A percentile compares a stretch with the other conserved stretches of the same genome.
Evolutionary conservation across 2,888 invertebrate genomes (phyloP).

Genomic region (Drosophila putrida): DNA sequence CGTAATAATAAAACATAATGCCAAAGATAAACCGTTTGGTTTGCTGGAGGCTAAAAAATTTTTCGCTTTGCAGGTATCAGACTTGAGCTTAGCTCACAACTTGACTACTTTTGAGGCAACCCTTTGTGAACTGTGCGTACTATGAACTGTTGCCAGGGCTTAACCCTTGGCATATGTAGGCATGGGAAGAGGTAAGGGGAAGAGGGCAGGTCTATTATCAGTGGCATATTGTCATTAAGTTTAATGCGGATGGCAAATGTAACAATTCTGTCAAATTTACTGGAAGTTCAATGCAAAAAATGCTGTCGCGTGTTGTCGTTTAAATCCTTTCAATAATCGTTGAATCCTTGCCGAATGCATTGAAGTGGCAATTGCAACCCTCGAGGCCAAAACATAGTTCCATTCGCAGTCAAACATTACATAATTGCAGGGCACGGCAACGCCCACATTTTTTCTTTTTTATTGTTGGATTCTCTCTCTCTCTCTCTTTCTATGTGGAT

Average conservation of each 20-base stretch:
- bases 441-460: constrained; percentile 62
- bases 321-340: constrained; percentile 39
- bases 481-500: constrained; percentile 1
- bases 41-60: constrained; percentile 31
- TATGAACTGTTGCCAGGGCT: constrained; percentile 36
- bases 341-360: constrained; percentile 50
- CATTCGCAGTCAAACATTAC: constrained; percentile 55
- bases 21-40: constrained; percentile 49
- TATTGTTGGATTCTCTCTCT: constrained; percentile 11
- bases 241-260: constrained; percentile 75
- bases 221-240: constrained; percentile 71
- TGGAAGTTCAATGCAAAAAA: constrained; percentile 59
- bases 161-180: constrained; percentile 61
- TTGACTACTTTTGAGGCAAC: constrained; percentile 37
- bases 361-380: constrained; percentile 50
- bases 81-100: constrained; percentile 44
- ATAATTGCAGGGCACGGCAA: constrained; percentile 67
- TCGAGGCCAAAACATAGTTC: constrained; percentile 6
- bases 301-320: constrained; percentile 56
- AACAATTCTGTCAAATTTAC: constrained; percentile 80
- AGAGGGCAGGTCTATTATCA: constrained; percentile 45
- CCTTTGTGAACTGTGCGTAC: constrained; percentile 26
- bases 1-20: constrained; percentile 60
- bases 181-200: background rate
- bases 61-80: constrained; percentile 9